These are phyloP conservation scores for Apteryx mantelli DNA, from an alignment of 2,113 vertebrate species.

Conservation along the genomic window DNA sequence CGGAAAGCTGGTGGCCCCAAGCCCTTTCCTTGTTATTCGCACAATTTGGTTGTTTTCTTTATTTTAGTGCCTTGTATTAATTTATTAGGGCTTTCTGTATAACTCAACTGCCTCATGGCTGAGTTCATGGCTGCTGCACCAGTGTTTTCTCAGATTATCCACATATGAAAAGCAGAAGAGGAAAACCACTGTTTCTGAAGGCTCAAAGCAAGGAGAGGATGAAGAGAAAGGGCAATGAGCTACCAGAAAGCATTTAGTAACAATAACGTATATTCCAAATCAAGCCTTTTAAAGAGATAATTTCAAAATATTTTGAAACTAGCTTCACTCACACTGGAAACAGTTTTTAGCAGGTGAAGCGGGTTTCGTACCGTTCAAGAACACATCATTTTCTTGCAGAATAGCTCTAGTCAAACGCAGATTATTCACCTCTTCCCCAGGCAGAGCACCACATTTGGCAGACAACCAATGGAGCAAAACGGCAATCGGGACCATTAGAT, in stretches of 20 bases:
- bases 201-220: not conserved
- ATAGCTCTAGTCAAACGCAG: not conserved
- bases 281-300: not conserved
- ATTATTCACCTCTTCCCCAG: not conserved
- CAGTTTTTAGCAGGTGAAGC: not conserved
- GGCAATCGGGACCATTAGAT: fast-evolving
- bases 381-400: not conserved
- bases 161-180: not conserved
- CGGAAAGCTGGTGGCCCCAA: too few species aligned
- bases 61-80: not conserved
- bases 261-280: not conserved
- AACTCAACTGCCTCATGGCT: not conserved
- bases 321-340: not conserved
- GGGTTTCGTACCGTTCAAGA: not conserved
- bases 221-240: not conserved
- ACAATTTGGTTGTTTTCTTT: not conserved
- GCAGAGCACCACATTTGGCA: not conserved
- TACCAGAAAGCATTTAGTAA: not conserved
- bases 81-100: not conserved
- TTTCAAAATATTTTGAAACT: not conserved
- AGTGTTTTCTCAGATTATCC: not conserved
- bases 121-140: not conserved
- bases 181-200: not conserved
- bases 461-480: not conserved
- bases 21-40: fast-evolving